These are phyloP conservation scores for Cheumatopsyche charites DNA, from an alignment of 1,140 invertebrate species.

Conservation along the genomic window DNA sequence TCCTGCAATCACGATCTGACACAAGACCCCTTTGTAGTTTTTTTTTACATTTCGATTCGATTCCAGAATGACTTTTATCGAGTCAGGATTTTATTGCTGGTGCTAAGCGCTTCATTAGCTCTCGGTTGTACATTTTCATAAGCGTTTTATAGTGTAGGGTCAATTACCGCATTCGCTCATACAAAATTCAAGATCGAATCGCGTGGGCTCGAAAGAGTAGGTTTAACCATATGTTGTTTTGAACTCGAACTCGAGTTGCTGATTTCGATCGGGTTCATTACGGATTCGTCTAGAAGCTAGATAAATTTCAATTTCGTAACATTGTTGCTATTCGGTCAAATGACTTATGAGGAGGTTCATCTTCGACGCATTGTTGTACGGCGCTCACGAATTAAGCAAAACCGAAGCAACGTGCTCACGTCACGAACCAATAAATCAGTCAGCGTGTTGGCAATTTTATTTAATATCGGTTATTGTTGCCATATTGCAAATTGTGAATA, in stretches of 20 bases:
- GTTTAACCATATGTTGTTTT: not conserved
- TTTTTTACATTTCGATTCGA: not conserved
- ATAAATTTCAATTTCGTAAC: no score
- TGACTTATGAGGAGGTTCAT: not conserved
- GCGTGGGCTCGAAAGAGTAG: constrained; percentile 6
- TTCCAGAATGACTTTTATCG: not conserved
- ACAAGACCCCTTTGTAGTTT: constrained; percentile 10
- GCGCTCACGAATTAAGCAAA: constrained; percentile 16
- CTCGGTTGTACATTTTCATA: not conserved
- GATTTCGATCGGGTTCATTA: no score
- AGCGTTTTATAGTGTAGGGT: not conserved
- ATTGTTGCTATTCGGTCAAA: no score
- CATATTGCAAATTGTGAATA: constrained; percentile 21
- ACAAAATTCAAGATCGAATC: constrained; percentile 4
- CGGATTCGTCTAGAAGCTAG: no score
- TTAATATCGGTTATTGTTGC: constrained; percentile 25
- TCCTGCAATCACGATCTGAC: constrained; percentile 18
- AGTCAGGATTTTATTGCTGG: not conserved
- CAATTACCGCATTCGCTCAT: not conserved
- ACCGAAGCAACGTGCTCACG: not conserved
- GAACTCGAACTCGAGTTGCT: not conserved
- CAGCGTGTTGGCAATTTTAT: constrained; percentile 19
- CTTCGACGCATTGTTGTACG: not conserved
- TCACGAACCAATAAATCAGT: constrained; percentile 25
- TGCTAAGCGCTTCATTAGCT: not conserved